Evolutionary conservation across 1,140 invertebrate genomes (phyloP).

Genomic region (Drosophila obscura): DNA sequence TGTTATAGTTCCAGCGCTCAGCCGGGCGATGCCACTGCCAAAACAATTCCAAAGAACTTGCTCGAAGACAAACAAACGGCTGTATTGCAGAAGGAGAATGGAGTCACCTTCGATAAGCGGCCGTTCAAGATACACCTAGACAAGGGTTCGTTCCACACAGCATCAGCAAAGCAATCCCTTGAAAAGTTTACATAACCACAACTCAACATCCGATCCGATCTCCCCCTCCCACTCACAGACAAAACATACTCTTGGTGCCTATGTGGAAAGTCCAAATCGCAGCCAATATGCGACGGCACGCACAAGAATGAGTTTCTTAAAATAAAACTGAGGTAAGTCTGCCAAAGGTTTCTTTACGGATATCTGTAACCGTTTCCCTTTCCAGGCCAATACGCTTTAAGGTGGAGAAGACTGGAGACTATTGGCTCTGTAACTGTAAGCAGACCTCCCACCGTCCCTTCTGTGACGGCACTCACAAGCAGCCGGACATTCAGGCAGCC

Average conservation of each 20-base stretch:
- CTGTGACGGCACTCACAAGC: slow-evolving; percentile 98
- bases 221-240: slow-evolving; percentile 76
- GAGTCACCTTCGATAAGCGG: slow-evolving; percentile 93
- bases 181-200: slow-evolving; percentile 69
- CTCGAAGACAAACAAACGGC: slow-evolving; percentile 86
- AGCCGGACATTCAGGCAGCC: slow-evolving; percentile 87
- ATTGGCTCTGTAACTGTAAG: slow-evolving; percentile 99
- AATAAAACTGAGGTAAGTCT: slow-evolving; percentile 86
- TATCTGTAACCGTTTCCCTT: slow-evolving; percentile 37
- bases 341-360: too few species aligned
- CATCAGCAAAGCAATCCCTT: neutral
- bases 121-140: slow-evolving; percentile 92
- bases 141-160: slow-evolving; percentile 83
- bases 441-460: slow-evolving; percentile 97
- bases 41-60: slow-evolving; percentile 87
- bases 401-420: slow-evolving; percentile 95
- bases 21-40: slow-evolving; percentile 32
- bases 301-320: slow-evolving; percentile 91
- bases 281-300: slow-evolving; percentile 97
- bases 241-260: slow-evolving; percentile 97
- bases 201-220: slow-evolving; percentile 5
- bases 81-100: slow-evolving; percentile 87
- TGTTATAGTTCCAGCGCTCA: slow-evolving; percentile 48
- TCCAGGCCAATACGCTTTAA: slow-evolving; percentile 91
- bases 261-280: slow-evolving; percentile 95